Percentiles rank a stretch among this genome's conserved stretches.
These are phyloP conservation scores for Ridgeia piscesae DNA, from an alignment of 1,140 invertebrate genomes.

Conservation along the genomic window DNA sequence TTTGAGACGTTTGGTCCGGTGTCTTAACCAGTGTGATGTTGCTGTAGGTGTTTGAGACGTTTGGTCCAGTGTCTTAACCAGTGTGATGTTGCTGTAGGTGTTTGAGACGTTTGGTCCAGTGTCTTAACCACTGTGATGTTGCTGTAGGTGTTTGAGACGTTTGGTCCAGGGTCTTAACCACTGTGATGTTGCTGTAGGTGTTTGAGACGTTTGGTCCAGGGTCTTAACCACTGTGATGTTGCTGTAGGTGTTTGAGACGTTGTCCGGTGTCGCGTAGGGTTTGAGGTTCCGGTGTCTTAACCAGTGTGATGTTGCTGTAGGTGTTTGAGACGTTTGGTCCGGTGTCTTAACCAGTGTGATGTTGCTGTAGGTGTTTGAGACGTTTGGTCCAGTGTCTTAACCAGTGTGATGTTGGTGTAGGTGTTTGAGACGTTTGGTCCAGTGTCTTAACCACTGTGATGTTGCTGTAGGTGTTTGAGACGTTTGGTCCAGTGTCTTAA, in stretches of 20 bases:
- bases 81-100: conserved; percentile 53
- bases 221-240: conserved; percentile 35
- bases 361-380: too few species aligned
- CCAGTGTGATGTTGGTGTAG: too few species aligned
- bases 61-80: conserved; percentile 79
- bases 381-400: too few species aligned
- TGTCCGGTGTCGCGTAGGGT: conserved; percentile 75
- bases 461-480: too few species aligned
- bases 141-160: conserved; percentile 77
- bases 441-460: too few species aligned
- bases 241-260: conserved; percentile 77
- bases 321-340: too few species aligned
- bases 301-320: too few species aligned
- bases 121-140: conserved; percentile 35
- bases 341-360: too few species aligned
- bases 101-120: conserved; percentile 90
- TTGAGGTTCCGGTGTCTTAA: too few species aligned
- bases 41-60: conserved; percentile 77
- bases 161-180: conserved; percentile 79
- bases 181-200: conserved; percentile 53
- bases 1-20: conserved; percentile 90
- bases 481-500: too few species aligned
- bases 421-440: too few species aligned
- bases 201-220: conserved; percentile 90
- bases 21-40: conserved; percentile 35